phyloP scores from a whole-genome alignment of 2,113 vertebrate species.

The Grantiella picta region DNA sequence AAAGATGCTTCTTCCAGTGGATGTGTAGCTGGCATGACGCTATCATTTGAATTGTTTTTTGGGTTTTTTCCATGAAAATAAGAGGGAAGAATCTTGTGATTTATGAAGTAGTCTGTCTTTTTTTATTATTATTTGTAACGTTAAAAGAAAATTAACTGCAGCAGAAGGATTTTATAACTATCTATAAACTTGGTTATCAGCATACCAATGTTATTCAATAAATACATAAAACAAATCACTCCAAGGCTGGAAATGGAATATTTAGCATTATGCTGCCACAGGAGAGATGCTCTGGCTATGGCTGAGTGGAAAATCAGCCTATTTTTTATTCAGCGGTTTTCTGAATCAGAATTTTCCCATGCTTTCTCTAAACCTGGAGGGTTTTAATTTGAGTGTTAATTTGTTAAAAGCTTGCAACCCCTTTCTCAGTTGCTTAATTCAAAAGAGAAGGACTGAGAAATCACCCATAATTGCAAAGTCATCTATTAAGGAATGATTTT shows the following conservation, averaged over 20 bases:
- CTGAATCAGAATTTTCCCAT: neutral
- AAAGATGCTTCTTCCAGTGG: neutral
- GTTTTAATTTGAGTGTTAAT: neutral
- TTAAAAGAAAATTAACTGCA: slow-evolving; percentile 19
- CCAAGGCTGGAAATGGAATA: neutral
- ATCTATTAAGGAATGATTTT: neutral
- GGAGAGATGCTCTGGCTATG: neutral
- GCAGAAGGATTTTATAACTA: slow-evolving; percentile 15
- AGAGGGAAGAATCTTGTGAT: neutral
- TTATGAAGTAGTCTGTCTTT: neutral
- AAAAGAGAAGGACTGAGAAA: neutral
- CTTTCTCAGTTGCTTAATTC: neutral
- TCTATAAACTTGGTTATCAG: neutral
- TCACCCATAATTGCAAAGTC: neutral
- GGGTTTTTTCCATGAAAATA: neutral
- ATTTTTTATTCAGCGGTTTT: neutral
- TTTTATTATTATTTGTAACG: slow-evolving; percentile 10
- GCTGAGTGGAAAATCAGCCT: neutral
- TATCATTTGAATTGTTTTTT: neutral
- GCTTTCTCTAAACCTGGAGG: neutral
- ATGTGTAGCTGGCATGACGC: neutral
- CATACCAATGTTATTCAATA: neutral
- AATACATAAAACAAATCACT: neutral
- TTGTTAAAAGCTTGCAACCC: neutral
- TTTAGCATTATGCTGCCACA: neutral